Evolutionary conservation across 2,113 vertebrate genomes (phyloP), one percentile per base, ranked within the genome.

Genomic region (Thalassarche chlororhynchos): DNA sequence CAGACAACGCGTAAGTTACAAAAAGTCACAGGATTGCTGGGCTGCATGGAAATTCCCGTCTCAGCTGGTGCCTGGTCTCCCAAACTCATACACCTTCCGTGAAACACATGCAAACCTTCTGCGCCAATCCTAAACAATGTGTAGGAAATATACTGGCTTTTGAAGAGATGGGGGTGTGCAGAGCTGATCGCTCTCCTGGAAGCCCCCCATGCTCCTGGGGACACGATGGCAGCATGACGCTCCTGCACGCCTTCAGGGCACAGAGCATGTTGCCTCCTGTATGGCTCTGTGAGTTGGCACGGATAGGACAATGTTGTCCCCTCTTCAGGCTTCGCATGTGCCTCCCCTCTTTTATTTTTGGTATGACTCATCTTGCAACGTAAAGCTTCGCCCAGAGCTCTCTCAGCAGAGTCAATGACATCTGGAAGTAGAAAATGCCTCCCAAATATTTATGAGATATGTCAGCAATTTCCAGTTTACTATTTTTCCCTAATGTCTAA

Each of bases 1-100:
- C 87, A 96, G 90, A 82, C n/a, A 80, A 69, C 77, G 75, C 18
- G 38, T 96, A 97, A 98, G 83, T 95, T 94, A 97, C 62, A 89
- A 89, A 91, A 98, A 94, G 62, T 92, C 20, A 46, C 55, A 69
- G 75, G 23, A 86, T 94, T 82, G 87, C 93, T 83, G 54, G 65
- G 26, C 87, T 86, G 64, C 21, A 2, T 65, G 84, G 92, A 97
- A 97, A 97, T 87, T 90, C 87, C 96, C 52, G 6, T 79, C 84
- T 87, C 66, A 84, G 92, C 40, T 96, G 91, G 44, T 83, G 89
- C 72, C 61, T 78, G 69, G 57, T 87, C 87, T 88, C 75, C 49
- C 68, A 72, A 17, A 68, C 31, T 54, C 49, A 20, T 40, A 34
- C 42, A 93, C 79, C 77, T 83, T 96, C 96, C 61, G 16, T 83